Base-by-base conservation (phyloP, 2,113 vertebrate species). In the Cyanoderma ruficeps region DNA sequence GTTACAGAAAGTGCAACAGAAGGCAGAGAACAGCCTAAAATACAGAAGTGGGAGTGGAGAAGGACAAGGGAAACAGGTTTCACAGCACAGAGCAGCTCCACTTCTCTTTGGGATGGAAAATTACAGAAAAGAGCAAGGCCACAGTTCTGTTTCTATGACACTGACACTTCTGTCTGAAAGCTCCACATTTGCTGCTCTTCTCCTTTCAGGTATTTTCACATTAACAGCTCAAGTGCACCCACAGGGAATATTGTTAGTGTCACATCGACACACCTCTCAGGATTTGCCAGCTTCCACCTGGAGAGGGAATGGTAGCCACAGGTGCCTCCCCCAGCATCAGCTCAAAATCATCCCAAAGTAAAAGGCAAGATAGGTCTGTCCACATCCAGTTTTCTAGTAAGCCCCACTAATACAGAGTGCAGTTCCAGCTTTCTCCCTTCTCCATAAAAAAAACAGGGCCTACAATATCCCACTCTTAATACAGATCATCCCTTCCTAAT, bases 81-180 rank as follows among this genome's bases (percentile, higher is more conserved):
- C 74, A 77, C 47, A 89, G 74, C 13, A 9, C 53, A 80, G 47
- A 85, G 79, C 64, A 80, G 33, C 52, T 91, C 37, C 61, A 35
- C 13, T 80, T 90, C 52, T 70, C 72, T 56, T 53, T 78, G 65
- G 25, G 41, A 49, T 95, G 90, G 88, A 94, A 96, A 95, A 95
- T 50, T 90, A 89, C 84, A 90, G 67, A 80, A 87, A 85, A 46
- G 53, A 74, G 41, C n/a, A 82, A 93, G 41, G 41, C 61, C 37
- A 37, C 2, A 1, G 15, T 83, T 23, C 80, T 77, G 87, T 70
- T 77, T 92, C 61, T 80, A 17, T 56, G n/a, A 59, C 44, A 42
- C 35, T 52, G 61, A 53, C 37, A 57, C 53, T 76, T 56, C 10
- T 60, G 30, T 59, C 52, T 82, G 75, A 52, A 89, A 82, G 33